phyloP scores from a whole-genome alignment of 1,140 invertebrate genomes.

The Bombus confusus region DNA sequence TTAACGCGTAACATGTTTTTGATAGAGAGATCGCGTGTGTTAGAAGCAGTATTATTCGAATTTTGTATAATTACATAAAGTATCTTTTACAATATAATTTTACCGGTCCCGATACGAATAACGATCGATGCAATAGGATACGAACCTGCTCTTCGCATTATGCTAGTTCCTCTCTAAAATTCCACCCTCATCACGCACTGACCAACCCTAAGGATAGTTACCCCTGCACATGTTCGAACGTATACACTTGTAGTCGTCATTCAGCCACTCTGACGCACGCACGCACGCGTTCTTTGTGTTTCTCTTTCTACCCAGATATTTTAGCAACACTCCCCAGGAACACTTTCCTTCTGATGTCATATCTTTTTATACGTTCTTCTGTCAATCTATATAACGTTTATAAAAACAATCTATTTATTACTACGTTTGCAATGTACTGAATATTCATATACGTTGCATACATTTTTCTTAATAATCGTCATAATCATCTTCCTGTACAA shows the following conservation, averaged over 20 bases:
- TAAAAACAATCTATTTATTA: neutral
- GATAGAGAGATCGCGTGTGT: neutral
- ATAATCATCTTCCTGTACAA: neutral
- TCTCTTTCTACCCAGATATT: slow-evolving; percentile 4
- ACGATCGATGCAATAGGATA: neutral
- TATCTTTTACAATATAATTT: neutral
- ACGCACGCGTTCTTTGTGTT: slow-evolving; percentile 12
- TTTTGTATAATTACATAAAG: neutral
- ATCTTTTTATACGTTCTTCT: neutral
- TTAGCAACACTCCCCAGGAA: neutral
- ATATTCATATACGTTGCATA: no score
- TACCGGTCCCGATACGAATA: neutral
- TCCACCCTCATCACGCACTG: slow-evolving; percentile 10
- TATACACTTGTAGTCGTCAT: neutral
- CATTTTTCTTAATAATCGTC: neutral
- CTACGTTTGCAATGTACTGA: no score
- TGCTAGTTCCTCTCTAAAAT: neutral
- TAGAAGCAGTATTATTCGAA: no score
- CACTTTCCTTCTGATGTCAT: neutral
- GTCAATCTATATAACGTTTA: neutral
- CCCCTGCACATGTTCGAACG: neutral
- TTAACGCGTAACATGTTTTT: neutral
- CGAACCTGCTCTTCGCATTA: neutral
- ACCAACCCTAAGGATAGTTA: slow-evolving; percentile 16
- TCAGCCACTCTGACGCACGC: neutral